These are phyloP conservation scores for Acanthococcus lagerstroemiae DNA, from an alignment of 2,888 invertebrate species.

Conservation along the genomic window DNA sequence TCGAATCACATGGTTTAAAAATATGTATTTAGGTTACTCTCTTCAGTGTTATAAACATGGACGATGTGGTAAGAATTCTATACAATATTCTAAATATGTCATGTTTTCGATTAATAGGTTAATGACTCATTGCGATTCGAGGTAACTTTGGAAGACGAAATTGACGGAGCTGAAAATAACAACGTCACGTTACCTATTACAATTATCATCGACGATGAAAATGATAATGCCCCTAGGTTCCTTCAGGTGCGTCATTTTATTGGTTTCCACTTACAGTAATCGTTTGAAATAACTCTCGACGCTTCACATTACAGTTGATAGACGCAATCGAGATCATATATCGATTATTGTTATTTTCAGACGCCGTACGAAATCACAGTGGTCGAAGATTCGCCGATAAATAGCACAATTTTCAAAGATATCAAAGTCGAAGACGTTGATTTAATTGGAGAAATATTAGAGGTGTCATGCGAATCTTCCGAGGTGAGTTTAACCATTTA, in stretches of 20 bases:
- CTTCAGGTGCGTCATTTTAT: neutral
- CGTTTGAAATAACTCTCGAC: too few species aligned
- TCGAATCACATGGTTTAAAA: too few species aligned
- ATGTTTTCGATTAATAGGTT: slow-evolving; percentile 51
- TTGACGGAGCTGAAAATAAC: slow-evolving; percentile 53
- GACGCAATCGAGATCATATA: too few species aligned
- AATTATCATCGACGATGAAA: slow-evolving; percentile 76
- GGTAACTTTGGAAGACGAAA: slow-evolving; percentile 70
- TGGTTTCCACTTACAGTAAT: too few species aligned
- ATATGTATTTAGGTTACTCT: neutral
- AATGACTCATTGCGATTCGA: slow-evolving; percentile 68
- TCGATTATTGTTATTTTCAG: slow-evolving; percentile 44
- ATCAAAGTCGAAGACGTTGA: slow-evolving; percentile 71
- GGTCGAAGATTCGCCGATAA: slow-evolving; percentile 62
- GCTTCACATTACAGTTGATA: too few species aligned
- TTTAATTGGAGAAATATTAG: slow-evolving; percentile 66
- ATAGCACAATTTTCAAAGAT: slow-evolving; percentile 59
- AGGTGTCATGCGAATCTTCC: slow-evolving; percentile 56
- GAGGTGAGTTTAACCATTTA: slow-evolving; percentile 43
- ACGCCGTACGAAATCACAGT: slow-evolving; percentile 70
- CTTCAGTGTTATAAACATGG: neutral
- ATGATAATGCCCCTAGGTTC: slow-evolving; percentile 65
- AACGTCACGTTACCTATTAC: slow-evolving; percentile 65
- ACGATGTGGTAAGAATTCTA: neutral
- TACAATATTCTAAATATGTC: too few species aligned